Evolutionary conservation across 2,797 vertebrate species (phyloP), one percentile per base, ranked within the genome.

Genomic region (Nothura maculosa): DNA sequence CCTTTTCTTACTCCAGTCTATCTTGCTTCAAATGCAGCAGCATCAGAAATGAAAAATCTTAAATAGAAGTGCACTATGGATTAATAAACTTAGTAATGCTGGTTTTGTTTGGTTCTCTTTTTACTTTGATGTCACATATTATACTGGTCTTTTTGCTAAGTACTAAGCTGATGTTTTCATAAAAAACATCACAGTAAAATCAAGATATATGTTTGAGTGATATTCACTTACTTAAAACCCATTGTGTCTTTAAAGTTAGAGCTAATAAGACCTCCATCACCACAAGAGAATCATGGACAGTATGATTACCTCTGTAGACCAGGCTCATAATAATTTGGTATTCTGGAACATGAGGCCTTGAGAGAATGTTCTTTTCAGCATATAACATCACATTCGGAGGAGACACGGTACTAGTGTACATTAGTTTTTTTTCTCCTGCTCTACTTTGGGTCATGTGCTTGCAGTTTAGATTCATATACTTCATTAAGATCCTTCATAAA

Each of bases 401-500:
- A 87, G 50, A 21, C 4, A 52, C 12, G 3, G 4, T 70, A 4
- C 10, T 57, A 62, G 6, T 6, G 9, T 61, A 14, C 43, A 16
- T 42, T 63, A 43, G 1, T 4, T 14, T 68, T 92, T 48, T 93
- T 66, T 21, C 4, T 76, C 14, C 9, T 73, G 50, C 4, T 6
- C 20, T 66, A 12, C 9, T 47, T 4, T 20, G 20, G 28, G 20
- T 80, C 34, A 69, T 11, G 10, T 2, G 36, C 13, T 42, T 76
- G 6, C 17, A 76, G 14, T 30, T 77, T 61, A 75, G 52, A 9
- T 20, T 55, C 6, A 10, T 4, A 7, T 6, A 50, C 8, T 91
- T 82, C n/a, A n/a, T n/a, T 7, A 1, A 1, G 45, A 22, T 3
- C 6, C 4, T 28, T 38, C 48, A 28, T 4, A 68, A 6, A 0